Evolutionary conservation across 2,888 invertebrate genomes (phyloP), one percentile per base, ranked within the genome.

Genomic region (Neuroscelio doddi): DNA sequence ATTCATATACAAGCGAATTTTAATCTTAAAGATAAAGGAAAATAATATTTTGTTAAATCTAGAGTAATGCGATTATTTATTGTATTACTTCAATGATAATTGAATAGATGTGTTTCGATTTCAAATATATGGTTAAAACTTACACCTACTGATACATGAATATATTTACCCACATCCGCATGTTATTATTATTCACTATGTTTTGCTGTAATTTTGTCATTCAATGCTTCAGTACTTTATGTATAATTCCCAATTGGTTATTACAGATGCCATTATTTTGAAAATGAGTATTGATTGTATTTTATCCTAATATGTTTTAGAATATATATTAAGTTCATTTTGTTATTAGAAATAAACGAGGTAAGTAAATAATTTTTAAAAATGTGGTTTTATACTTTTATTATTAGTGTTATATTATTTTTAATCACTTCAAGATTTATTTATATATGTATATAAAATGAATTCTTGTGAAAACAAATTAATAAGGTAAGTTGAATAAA

Each of bases 31-130:
- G 56, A 50, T 32, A 64, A 64, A 64, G 53, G 66, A 74, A 67
- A 50, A 66, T 46, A 55, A 79, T 80, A 78, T 80, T 82, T 82
- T 79, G 76, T 79, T 77, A 79, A 79, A 78, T 79, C 66, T 80
- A 79, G 74, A 64, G 66, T 71, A 74, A 79, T 75, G 72, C 75
- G 73, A 70, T 79, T 76, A 78, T 79, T 80, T 81, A 79, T 82
- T 81, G 76, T 79, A 80, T 76, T 77, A 78, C 74, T 78, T 76
- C 69, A 73, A 74, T 74, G 59, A 75, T 79, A 80, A 72, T 65
- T 78, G 69, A n/a, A 78, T 77, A 79, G 72, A 80, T 81, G 82
- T 82, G 77, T 81, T 82, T 82, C 77, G 74, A 77, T 78, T 82
- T 79, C 73, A 77, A 77, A 72, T 65, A 64, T 59, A 64, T 53